A percentile compares a stretch with the other conserved stretches of the same genome.
These are phyloP conservation scores for Staurois parvus DNA, from an alignment of 2,797 vertebrate genomes.

Conservation along the genomic window DNA sequence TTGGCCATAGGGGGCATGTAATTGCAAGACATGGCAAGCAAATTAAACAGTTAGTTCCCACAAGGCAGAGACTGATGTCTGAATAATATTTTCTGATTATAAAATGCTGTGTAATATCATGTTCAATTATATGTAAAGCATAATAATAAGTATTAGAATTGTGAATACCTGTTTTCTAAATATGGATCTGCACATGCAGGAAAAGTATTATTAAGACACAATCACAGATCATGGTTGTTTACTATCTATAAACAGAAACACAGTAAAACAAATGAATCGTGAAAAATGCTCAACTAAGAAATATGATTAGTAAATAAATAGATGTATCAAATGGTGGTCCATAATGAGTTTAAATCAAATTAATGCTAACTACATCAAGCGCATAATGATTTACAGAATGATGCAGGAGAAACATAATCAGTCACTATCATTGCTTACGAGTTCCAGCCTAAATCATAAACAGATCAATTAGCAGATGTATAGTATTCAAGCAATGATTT, in stretches of 20 bases:
- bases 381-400: constrained; percentile 33
- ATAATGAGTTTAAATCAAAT: constrained; percentile 35
- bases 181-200: background rate
- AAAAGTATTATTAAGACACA: background rate
- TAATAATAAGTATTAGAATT: background rate
- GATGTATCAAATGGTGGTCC: constrained; percentile 20
- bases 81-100: background rate
- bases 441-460: constrained; percentile 1
- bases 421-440: constrained; percentile 7
- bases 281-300: constrained; percentile 19
- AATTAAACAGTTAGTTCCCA: background rate
- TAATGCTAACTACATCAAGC: constrained; percentile 26
- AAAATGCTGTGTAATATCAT: background rate
- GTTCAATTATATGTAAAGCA: background rate
- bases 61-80: background rate
- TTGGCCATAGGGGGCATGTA: background rate
- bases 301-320: constrained; percentile 30
- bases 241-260: background rate
- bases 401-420: constrained; percentile 37
- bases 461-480: constrained; percentile 10
- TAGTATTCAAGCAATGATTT: background rate
- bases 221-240: background rate
- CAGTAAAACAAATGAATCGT: constrained; percentile 1
- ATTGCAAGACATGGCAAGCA: background rate
- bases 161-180: background rate